Evolutionary conservation across 1,140 invertebrate genomes (phyloP).

Genomic region (Macrosteles quadrilineatus): DNA sequence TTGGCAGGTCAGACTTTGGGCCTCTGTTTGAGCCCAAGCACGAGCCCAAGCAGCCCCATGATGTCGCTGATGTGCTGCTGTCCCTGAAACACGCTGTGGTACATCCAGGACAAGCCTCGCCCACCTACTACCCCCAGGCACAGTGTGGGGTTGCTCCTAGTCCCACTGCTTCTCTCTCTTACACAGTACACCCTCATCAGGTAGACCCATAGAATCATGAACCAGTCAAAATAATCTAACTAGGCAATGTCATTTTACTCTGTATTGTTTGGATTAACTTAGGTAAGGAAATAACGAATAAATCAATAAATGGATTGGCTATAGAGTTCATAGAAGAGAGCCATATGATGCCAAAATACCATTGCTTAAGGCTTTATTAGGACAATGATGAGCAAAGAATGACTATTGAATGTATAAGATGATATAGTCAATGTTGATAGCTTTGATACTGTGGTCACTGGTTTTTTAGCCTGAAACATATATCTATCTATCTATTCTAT

Average conservation of each 20-base stretch:
- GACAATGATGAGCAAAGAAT: no score
- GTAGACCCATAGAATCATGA: slow-evolving; percentile 42
- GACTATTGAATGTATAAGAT: no score
- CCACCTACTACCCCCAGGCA: slow-evolving; percentile 39
- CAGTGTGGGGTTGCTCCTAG: slow-evolving; percentile 46
- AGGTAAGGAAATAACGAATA: no score
- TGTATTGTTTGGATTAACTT: no score
- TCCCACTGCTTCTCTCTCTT: slow-evolving; percentile 53
- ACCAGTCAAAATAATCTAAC: neutral
- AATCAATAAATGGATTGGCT: no score
- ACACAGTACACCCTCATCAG: slow-evolving; percentile 54
- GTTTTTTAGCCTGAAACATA: no score
- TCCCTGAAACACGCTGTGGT: slow-evolving; percentile 86
- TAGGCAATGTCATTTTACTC: slow-evolving; percentile 6
- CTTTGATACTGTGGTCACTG: no score
- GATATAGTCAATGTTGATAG: no score
- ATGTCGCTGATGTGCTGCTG: slow-evolving; percentile 80
- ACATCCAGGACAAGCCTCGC: slow-evolving; percentile 62
- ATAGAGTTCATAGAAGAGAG: no score
- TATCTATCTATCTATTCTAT: no score
- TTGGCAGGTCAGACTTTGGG: slow-evolving; percentile 33
- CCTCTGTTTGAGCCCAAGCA: slow-evolving; percentile 25
- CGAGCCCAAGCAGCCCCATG: slow-evolving; percentile 50
- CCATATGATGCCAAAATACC: no score
- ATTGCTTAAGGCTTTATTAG: no score